Base-by-base conservation (phyloP, 1,140 invertebrate species). In the Cardiocondyla obscurior region DNA sequence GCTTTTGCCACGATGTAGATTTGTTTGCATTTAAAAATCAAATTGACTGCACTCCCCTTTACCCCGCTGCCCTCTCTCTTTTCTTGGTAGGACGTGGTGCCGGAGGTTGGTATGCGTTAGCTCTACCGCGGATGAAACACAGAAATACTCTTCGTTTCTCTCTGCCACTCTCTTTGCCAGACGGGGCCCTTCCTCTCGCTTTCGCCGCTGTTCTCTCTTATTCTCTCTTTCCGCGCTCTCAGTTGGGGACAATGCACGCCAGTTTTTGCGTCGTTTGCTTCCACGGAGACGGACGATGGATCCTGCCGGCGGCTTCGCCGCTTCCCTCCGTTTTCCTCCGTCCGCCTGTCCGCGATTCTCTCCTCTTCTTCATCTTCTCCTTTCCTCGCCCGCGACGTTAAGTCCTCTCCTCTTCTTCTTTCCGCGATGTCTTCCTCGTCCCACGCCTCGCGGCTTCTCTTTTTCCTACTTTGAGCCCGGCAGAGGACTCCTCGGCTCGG, bases 11-110 rank as follows among this genome's bases (percentile, higher is more conserved):
- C 92, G 88, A 94, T 94, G 93, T 94, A 94, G 93, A 94, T 94
- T 94, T 94, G 93, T 94, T 94, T 93, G 93, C 93, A 94, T 94
- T 94, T 94, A 94, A 94, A 94, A 94, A 94, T 94, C 93, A 94
- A 94, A 94, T 94, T 92, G 82, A 70, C 79, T 85, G 55, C 70
- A 77, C 81, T 86, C 85, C 87, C 81, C 77, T 64, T 57, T 82
- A 42, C 55, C 39, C 46, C 65, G 19, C 42, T 28, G 28, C 8
- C 53, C 57, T 46, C 49, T 46, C 72, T 85, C 83, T 85, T 88
- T 83, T 83, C 88, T 74, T 85, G 84, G 83, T 83, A 79, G 84
- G 72, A 81, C 76, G 42, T 76, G 53, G 70, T 73, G 67, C 72
- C 42, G 65, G 60, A 85, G 89, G 82, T 91, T 89, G 92, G 91